Percentiles rank a stretch among this genome's conserved stretches.
Evolutionary conservation across 2,113 vertebrate genomes (phyloP).

Genomic region (Aix galericulata): DNA sequence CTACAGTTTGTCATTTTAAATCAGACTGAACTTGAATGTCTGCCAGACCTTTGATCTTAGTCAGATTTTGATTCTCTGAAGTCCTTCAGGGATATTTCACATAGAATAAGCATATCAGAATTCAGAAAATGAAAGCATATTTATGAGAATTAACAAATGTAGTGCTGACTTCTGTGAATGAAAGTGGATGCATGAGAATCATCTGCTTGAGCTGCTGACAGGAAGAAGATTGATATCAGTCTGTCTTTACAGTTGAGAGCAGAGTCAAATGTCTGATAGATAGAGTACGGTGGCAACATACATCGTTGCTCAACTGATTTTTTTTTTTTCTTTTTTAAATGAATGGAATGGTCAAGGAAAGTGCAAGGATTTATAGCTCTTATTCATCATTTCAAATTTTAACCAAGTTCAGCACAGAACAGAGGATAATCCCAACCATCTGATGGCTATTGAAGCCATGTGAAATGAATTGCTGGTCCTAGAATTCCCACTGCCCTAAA

Average conservation of each 20-base stretch:
- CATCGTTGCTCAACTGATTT: neutral
- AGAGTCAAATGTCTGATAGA: conserved; percentile 36
- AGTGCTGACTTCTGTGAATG: neutral
- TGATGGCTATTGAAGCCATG: conserved; percentile 6
- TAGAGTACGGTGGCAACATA: neutral
- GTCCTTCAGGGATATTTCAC: neutral
- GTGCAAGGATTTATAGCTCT: conserved; percentile 37
- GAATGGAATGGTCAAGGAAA: conserved; percentile 33
- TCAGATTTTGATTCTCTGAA: neutral
- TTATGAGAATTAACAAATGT: conserved; percentile 40
- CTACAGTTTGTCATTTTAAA: conserved; percentile 29
- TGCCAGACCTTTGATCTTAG: conserved; percentile 31
- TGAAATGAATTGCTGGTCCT: neutral
- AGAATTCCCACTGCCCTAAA: conserved; percentile 23
- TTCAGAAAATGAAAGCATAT: conserved; percentile 27
- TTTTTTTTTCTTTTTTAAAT: neutral
- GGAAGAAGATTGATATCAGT: conserved; percentile 13
- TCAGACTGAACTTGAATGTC: conserved; percentile 3
- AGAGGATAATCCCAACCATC: conserved; percentile 17
- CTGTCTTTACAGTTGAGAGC: conserved; percentile 12
- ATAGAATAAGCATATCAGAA: conserved; percentile 3
- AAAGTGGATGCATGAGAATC: neutral
- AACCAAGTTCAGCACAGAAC: conserved; percentile 20
- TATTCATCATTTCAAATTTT: conserved; percentile 32
- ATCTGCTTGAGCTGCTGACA: neutral